A percentile compares a stretch with the other conserved stretches of the same genome.
phyloP scores from a whole-genome alignment of 2,113 vertebrate species.

The Climacteris rufus region DNA sequence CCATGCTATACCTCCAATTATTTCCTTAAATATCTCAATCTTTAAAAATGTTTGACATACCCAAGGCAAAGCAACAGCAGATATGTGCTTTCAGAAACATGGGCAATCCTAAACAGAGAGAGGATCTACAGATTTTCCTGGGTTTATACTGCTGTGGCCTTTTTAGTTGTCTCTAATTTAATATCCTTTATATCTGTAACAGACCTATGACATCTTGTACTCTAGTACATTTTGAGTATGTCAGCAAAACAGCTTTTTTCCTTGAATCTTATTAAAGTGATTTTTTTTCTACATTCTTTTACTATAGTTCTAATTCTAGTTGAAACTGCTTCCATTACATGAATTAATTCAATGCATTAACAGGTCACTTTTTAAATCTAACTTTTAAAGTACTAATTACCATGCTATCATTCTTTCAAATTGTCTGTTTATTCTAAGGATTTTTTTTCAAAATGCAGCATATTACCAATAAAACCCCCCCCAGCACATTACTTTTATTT shows the following conservation, averaged over 20 bases:
- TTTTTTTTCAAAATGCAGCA: not conserved
- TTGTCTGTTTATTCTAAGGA: not conserved
- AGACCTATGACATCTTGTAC: not conserved
- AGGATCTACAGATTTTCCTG: not conserved
- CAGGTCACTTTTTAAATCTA: not conserved
- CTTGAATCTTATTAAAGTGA: not conserved
- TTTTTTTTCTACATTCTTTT: not conserved
- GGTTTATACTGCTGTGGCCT: accelerated
- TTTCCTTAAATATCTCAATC: not conserved
- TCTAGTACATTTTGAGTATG: not conserved
- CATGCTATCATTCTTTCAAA: not conserved
- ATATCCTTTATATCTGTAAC: not conserved
- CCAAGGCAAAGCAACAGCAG: not conserved
- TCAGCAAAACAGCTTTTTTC: not conserved
- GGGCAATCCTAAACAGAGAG: not conserved
- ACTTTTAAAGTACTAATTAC: not conserved
- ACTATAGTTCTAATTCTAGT: not conserved
- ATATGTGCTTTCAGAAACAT: not conserved
- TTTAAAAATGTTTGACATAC: not conserved
- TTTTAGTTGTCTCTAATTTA: not conserved
- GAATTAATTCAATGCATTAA: not conserved
- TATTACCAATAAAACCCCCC: not conserved
- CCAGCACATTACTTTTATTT: not conserved
- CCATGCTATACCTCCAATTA: not conserved
- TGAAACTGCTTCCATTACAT: not conserved